A percentile compares a stretch with the other conserved stretches of the same genome.
phyloP scores from a whole-genome alignment of 1,140 invertebrate species.

The Hylyphantes graminicola region DNA sequence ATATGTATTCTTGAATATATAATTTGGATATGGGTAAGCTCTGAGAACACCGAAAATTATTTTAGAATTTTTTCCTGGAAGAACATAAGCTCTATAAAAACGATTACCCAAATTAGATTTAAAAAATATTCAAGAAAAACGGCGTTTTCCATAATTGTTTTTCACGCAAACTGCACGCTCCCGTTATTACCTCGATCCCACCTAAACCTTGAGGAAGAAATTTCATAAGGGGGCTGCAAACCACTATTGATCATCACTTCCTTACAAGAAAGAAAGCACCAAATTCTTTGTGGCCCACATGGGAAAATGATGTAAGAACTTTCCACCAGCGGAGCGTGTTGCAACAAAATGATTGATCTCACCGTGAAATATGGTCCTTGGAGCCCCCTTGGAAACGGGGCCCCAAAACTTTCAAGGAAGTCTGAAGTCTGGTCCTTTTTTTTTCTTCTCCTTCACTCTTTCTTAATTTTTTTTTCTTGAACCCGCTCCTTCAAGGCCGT shows the following conservation, averaged over 20 bases:
- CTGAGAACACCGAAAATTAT: too few relatives aligned
- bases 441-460: conserved; percentile 27
- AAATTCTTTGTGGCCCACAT: conserved; percentile 52
- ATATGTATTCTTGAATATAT: too few relatives aligned
- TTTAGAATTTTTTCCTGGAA: too few relatives aligned
- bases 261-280: conserved; percentile 33
- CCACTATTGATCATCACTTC: conserved; percentile 36
- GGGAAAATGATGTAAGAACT: conserved; percentile 41
- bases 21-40: too few relatives aligned
- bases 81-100: too few relatives aligned
- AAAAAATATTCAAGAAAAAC: background rate
- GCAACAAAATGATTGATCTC: conserved; percentile 47
- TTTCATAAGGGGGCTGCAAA: background rate
- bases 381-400: conserved; percentile 19
- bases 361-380: conserved; percentile 52
- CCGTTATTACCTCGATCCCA: conserved; percentile 29
- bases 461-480: conserved; percentile 25
- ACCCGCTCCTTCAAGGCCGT: conserved; percentile 38
- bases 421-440: conserved; percentile 29
- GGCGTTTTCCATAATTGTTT: conserved; percentile 23
- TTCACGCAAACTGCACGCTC: conserved; percentile 35
- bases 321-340: conserved; percentile 25
- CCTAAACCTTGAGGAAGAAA: conserved; percentile 23
- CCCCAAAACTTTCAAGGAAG: conserved; percentile 43
- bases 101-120: too few relatives aligned